Conservation (phyloP, 1,140 invertebrate genomes). For the Eumeta japonica region DNA sequence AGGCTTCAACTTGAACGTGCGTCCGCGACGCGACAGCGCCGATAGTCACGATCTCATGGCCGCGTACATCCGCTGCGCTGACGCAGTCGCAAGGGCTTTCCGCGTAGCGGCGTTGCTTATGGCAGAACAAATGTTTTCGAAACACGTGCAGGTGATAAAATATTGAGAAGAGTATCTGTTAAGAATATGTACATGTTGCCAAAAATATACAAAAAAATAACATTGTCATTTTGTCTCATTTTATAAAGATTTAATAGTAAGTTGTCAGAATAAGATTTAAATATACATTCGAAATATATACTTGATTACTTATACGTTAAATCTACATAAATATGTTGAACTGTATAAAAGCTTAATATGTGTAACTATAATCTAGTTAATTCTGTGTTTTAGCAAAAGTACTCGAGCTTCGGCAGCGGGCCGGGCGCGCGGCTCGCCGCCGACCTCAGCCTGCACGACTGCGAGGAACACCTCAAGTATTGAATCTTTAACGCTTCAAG, state of each 20-base stretch:
- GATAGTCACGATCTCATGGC: constrained; percentile 60
- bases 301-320: too few relatives aligned
- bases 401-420: constrained; percentile 59
- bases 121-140: constrained; percentile 44
- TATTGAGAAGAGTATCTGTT: not conserved
- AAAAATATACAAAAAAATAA: too few relatives aligned
- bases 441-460: constrained; percentile 62
- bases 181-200: too few relatives aligned
- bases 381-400: constrained; percentile 46
- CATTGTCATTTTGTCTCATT: too few relatives aligned
- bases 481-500: too few relatives aligned
- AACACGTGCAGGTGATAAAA: constrained; percentile 51
- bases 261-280: too few relatives aligned
- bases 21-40: constrained; percentile 54
- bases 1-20: constrained; percentile 62
- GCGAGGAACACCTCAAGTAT: constrained; percentile 55
- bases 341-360: not conserved
- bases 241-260: too few relatives aligned
- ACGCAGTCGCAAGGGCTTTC: constrained; percentile 61
- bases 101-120: constrained; percentile 56
- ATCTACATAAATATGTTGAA: too few relatives aligned
- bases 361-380: too few relatives aligned
- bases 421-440: constrained; percentile 60
- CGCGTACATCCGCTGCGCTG: constrained; percentile 60
- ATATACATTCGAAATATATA: too few relatives aligned